These are phyloP conservation scores for Myiotriccus ornatus DNA, from an alignment of 2,797 vertebrate genomes.

Conservation along the genomic window DNA sequence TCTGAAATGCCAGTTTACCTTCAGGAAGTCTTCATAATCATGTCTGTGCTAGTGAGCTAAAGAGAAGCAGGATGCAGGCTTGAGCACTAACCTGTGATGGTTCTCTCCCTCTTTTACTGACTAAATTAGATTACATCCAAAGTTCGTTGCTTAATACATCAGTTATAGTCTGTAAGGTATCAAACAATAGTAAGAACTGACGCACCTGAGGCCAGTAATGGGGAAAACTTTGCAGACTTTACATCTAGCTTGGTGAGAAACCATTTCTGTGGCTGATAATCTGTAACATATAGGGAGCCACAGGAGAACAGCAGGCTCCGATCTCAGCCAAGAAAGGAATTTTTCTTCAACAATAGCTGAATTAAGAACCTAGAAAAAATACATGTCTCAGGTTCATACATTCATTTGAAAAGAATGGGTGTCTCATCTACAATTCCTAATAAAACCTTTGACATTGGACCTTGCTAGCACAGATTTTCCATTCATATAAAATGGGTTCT, in stretches of 20 bases:
- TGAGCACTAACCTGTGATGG: neutral
- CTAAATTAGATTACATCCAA: neutral
- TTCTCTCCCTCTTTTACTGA: neutral
- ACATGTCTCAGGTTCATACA: neutral
- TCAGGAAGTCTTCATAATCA: neutral
- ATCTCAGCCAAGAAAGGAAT: conserved; percentile 82
- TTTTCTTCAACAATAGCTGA: conserved; percentile 72
- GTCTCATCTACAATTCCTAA: neutral
- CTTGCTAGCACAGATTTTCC: neutral
- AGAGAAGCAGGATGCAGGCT: neutral
- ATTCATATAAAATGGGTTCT: neutral
- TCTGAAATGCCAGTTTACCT: neutral
- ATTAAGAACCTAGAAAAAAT: conserved; percentile 75
- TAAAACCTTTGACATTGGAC: neutral
- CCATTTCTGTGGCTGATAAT: conserved; percentile 73
- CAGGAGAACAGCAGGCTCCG: conserved; percentile 79
- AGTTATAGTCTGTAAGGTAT: neutral
- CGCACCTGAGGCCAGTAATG: conserved; percentile 76
- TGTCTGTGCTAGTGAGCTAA: neutral
- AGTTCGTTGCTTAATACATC: neutral
- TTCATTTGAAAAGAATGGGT: neutral
- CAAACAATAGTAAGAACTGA: neutral
- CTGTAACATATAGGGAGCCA: conserved; percentile 84
- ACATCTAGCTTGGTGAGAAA: conserved; percentile 80
- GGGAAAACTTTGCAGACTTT: conserved; percentile 79